Percentiles rank a stretch among this genome's conserved stretches.
Conservation (phyloP, 92 coral and sea anemone species). For the Isaurus tuberculatus region DNA sequence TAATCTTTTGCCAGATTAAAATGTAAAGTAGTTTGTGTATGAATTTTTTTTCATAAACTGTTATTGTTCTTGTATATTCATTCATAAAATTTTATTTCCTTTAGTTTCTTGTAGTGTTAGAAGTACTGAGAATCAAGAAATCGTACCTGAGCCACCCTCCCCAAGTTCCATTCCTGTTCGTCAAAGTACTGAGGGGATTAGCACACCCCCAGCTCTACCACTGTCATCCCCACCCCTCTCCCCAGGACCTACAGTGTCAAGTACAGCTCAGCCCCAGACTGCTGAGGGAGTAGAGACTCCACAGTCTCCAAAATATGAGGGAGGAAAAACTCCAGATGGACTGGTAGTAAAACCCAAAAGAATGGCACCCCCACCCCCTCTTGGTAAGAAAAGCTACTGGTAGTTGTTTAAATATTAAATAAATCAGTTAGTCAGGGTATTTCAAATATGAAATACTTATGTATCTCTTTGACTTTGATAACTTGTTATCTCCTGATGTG, state of each 20-base stretch:
- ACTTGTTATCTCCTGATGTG: too few relatives aligned
- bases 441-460: too few relatives aligned
- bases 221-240: constrained; percentile 67
- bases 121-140: not conserved
- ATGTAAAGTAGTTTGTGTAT: too few relatives aligned
- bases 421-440: too few relatives aligned
- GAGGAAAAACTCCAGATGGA: constrained; percentile 46
- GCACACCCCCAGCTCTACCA: constrained; percentile 30
- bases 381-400: constrained; percentile 38
- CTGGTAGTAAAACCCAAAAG: constrained; percentile 70
- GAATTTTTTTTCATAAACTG: not conserved
- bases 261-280: constrained; percentile 20
- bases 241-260: constrained; percentile 49
- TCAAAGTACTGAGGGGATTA: constrained; percentile 2
- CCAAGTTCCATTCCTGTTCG: constrained; percentile 73
- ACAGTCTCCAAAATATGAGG: constrained; percentile 59
- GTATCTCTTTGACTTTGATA: too few relatives aligned
- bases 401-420: too few relatives aligned
- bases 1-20: too few relatives aligned
- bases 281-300: constrained; percentile 49
- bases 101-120: not conserved
- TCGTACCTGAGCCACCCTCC: constrained; percentile 71
- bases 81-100: not conserved
- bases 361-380: constrained; percentile 87
- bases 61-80: not conserved